Percentiles rank a stretch among this genome's conserved stretches.
These are phyloP conservation scores for Arenicola marina DNA, from an alignment of 2,888 invertebrate species.

Conservation along the genomic window DNA sequence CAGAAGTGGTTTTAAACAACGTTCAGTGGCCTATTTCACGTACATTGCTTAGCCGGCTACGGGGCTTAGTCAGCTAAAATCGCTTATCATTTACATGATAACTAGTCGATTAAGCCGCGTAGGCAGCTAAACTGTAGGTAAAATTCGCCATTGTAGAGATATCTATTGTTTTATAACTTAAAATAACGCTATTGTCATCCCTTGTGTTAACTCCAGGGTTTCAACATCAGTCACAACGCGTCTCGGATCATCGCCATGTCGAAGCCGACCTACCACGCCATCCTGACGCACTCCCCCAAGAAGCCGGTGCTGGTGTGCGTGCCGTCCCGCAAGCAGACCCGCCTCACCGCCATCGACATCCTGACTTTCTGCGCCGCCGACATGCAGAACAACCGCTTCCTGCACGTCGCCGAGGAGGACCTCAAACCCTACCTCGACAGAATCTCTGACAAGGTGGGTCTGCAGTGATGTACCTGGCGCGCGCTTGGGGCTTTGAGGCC, in stretches of 20 bases:
- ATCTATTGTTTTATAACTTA: too few species aligned
- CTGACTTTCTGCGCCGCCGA: slow-evolving; percentile 92
- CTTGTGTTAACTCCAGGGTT: slow-evolving; percentile 71
- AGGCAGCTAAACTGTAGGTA: too few species aligned
- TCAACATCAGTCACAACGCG: slow-evolving; percentile 96
- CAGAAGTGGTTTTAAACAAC: too few species aligned
- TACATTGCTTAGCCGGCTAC: too few species aligned
- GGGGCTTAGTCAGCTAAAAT: too few species aligned
- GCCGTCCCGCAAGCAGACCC: slow-evolving; percentile 80
- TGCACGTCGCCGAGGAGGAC: slow-evolving; percentile 79
- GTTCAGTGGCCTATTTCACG: too few species aligned
- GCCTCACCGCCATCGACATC: slow-evolving; percentile 94
- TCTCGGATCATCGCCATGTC: slow-evolving; percentile 97
- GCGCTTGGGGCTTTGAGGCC: too few species aligned
- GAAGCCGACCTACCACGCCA: slow-evolving; percentile 94
- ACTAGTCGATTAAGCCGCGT: too few species aligned
- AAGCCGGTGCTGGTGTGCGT: slow-evolving; percentile 61
- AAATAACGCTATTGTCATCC: too few species aligned
- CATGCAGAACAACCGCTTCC: slow-evolving; percentile 81
- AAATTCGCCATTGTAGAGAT: too few species aligned
- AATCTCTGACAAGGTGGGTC: slow-evolving; percentile 80
- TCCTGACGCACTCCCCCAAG: slow-evolving; percentile 67
- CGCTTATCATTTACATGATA: too few species aligned
- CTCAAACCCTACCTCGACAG: slow-evolving; percentile 86
- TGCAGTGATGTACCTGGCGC: not conserved